Evolutionary conservation across 2,113 vertebrate species (phyloP).

Genomic region (Oryzias celebensis): DNA sequence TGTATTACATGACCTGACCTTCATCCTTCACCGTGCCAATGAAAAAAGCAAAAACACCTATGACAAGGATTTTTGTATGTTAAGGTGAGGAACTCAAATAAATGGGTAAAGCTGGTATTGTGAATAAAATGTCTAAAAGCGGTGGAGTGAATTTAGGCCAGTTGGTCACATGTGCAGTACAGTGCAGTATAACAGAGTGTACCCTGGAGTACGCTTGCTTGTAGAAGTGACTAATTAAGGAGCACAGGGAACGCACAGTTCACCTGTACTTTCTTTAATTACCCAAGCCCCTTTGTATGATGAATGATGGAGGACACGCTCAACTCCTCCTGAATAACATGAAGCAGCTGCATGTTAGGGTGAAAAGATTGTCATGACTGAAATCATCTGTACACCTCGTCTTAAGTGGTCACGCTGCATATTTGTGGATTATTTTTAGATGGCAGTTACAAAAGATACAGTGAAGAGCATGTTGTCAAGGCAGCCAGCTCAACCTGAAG

Average conservation of each 20-base stretch:
- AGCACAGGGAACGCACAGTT: slow-evolving; percentile 53
- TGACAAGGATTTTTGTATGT: not conserved
- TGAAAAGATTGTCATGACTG: not conserved
- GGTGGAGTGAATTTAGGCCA: slow-evolving; percentile 41
- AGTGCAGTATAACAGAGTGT: slow-evolving; percentile 12
- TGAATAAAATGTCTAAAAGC: not conserved
- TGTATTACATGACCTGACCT: not conserved
- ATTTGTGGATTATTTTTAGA: not conserved
- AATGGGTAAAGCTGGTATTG: not conserved
- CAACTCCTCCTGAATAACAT: slow-evolving; percentile 10
- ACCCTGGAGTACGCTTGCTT: slow-evolving; percentile 39
- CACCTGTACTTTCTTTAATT: slow-evolving; percentile 58
- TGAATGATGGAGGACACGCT: slow-evolving; percentile 13
- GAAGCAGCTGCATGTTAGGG: not conserved
- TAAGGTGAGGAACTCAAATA: not conserved
- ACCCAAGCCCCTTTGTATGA: slow-evolving; percentile 33
- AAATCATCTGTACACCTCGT: no score
- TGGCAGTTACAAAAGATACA: no score
- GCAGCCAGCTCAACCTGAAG: no score
- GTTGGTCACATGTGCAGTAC: slow-evolving; percentile 40
- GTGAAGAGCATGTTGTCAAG: no score
- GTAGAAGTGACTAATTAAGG: slow-evolving; percentile 61
- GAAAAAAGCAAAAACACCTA: not conserved
- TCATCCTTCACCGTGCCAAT: not conserved
- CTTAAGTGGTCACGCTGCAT: not conserved